Base-by-base conservation (phyloP, 2,113 vertebrate species). In the Ginglymostoma cirratum region DNA sequence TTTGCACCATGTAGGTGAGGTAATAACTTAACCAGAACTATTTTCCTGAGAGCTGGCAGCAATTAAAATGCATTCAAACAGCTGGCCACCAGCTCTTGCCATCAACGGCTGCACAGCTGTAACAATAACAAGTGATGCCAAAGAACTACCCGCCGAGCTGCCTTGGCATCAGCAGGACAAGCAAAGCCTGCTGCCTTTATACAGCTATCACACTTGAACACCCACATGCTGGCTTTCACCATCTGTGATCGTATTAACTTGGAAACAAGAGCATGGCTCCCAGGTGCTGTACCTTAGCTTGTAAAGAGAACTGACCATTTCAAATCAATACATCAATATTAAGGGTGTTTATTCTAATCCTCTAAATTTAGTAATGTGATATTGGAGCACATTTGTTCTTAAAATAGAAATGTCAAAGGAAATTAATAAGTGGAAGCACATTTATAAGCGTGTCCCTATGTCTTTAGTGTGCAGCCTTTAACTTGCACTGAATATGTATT, bases 41-140 rank as follows among this genome's bases (percentile, higher is more conserved):
- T 55, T 38, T 67, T 93, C 19, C 89, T 0, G 12, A 61, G 34
- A 67, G 61, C 89, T 34, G 38, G 0, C 89, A 66, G 89, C 61
- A 93, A 93, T 93, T 93, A 67, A 93, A 93, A 93, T 93, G 67
- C 21, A 65, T 93, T 90, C n/a, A 19, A 93, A 10, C 89, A 93
- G 89, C 89, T 93, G 89, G 66, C 17, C 89, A 67, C 61, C 61
- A 65, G 17, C 61, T 65, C 34, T 3, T 34, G 8, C 76, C 80
- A 83, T 83, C 38, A 83, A 83, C 7, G 80, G 21, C 38, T 83
- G 34, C 89, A 67, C 89, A 92, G 89, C 89, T 93, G 89, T 93
- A 66, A 19, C 61, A 66, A 93, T 93, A 93, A 93, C 89, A 93
- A 93, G 61, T 66, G 17, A 66, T 93, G 89, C 89, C 89, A 93